These are phyloP conservation scores for Macaria liturata DNA, from an alignment of 2,888 invertebrate genomes.

Conservation along the genomic window DNA sequence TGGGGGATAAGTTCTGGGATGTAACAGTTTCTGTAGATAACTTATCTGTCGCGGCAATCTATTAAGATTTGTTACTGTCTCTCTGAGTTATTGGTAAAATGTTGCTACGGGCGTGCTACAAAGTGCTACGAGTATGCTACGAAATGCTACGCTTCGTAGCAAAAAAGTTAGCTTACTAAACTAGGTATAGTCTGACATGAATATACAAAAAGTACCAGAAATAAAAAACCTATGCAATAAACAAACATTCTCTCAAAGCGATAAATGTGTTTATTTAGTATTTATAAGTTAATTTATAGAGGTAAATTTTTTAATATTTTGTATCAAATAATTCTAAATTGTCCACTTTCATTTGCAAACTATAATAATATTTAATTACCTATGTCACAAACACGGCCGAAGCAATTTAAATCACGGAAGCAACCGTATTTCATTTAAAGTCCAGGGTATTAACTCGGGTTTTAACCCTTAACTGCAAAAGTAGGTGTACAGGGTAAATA, in stretches of 20 bases:
- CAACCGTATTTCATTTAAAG: constrained; percentile 19
- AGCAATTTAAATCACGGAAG: constrained; percentile 15
- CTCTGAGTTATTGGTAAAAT: background rate
- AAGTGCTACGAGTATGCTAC: no score
- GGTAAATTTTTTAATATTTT: no score
- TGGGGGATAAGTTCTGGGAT: constrained; percentile 25
- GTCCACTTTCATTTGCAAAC: constrained; percentile 6
- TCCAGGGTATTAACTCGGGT: constrained; percentile 12
- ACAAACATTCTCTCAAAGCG: no score
- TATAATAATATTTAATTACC: constrained; percentile 17
- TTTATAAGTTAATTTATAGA: no score
- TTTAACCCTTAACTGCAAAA: constrained; percentile 11
- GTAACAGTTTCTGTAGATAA: constrained; percentile 23
- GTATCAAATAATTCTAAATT: no score
- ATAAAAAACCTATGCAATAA: no score
- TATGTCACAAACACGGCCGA: constrained; percentile 10
- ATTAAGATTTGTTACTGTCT: constrained; percentile 19
- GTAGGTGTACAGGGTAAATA: no score
- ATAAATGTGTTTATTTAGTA: no score
- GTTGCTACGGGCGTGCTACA: background rate
- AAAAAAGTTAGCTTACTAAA: no score
- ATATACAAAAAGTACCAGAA: no score
- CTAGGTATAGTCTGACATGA: no score
- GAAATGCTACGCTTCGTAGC: no score
- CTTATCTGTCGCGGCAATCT: constrained; percentile 22